Evolutionary conservation across 2,113 vertebrate genomes (phyloP), one percentile per base, ranked within the genome.

Genomic region (Nettapus auritus): DNA sequence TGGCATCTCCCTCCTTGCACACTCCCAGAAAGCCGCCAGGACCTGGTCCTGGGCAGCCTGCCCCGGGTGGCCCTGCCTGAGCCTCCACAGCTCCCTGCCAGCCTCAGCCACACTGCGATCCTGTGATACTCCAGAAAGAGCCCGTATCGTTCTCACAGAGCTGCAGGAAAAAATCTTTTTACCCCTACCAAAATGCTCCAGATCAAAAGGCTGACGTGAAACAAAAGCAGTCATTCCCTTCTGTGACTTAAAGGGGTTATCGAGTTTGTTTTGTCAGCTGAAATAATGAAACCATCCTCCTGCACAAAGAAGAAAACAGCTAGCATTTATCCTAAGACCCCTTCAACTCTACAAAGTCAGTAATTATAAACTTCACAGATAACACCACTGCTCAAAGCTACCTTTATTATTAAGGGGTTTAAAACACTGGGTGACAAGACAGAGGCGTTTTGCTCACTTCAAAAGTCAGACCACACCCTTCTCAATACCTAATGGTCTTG

Each of bases 361-460:
- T 46, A 62, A 50, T 6, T 8, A 44, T 26, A 50, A 17, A 50
- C 0, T 2, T 78, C 10, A 42, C 0, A 11, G n/a, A 40, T 15
- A 40, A 9, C 59, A 57, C 26, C 29, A 11, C 6, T 21, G 21
- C 18, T 89, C 53, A 63, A 6, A 1, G 3, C 28, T 33, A 13
- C 3, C 67, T 17, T 23, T 29, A 44, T 44, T 9, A 31, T 17
- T 42, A 26, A 31, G 40, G 1, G 0, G 5, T 38, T 46, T 57
- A n/a, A 73, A 90, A 28, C 48, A 29, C 8, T 6, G 13, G 40
- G 21, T 56, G 67, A 77, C 50, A 86, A 59, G 78, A 2, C 25
- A 69, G 53, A 77, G 17, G 28, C 21, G 22, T 64, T 64, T 38
- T 23, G n/a, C 36, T 74, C 42, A 23, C 42, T 60, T 69, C 13